Base-by-base conservation (phyloP, 2,797 vertebrate genomes). In the Poeciliopsis paucimaculata region DNA sequence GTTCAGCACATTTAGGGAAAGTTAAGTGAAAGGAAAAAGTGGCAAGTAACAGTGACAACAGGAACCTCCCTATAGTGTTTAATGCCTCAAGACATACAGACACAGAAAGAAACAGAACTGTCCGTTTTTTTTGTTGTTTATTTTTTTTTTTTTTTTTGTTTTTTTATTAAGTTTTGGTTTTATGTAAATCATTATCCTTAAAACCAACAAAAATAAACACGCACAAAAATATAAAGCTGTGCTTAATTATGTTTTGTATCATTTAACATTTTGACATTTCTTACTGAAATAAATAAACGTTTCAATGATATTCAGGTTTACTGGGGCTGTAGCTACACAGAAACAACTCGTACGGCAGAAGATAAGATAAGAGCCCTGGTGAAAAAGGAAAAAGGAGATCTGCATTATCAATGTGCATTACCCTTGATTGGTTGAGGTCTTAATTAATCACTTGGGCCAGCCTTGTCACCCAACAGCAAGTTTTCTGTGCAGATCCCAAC, bases 381-480 rank as follows among this genome's bases (percentile, higher is more conserved):
- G 34, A 15, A 46, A 18, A 36, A 4, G n/a, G 76, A 20, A 46
- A 46, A 15, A 20, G 0, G 0, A 46, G 72, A 20, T 46, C n/a
- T 5, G 3, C 11, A 28, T 72, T n/a, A 75, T 82, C 28, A 82
- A 77, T 74, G 72, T 10, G 28, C 20, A 10, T 76, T 80, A 6
- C 51, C 20, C 39, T 0, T 46, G 79, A 79, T 85, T 86, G 83
- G 70, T 18, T 75, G 36, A 80, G 75, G n/a, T 76, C 13, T 71
- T 70, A 20, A 79, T 83, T 80, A 41, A 82, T 75, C 46, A 64
- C 68, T 77, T 49, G 46, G 34, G 18, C 12, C 20, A 36, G 20
- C 46, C 77, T 85, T 55, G 70, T 46, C 80, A 84, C 43, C 71
- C 87, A n/a, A 57, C 72, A 18, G 74, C 53, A 79, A 85, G 72